Percentiles rank a stretch among this genome's conserved stretches.
phyloP scores from a whole-genome alignment of 1,140 invertebrate species.

The Formica exsecta region DNA sequence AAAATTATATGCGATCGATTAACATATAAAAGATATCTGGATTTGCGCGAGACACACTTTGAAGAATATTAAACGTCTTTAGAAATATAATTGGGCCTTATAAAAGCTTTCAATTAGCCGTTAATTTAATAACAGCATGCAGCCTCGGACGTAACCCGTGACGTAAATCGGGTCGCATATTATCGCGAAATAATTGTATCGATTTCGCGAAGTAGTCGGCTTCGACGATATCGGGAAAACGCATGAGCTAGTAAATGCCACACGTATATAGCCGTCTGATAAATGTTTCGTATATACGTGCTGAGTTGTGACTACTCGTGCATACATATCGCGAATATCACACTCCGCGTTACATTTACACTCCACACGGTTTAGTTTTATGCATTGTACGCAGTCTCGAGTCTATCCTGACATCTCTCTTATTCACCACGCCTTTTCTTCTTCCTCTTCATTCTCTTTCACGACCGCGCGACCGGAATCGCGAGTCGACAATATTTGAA shows the following conservation, averaged over 20 bases:
- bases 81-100: neutral
- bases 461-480: neutral
- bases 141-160: neutral
- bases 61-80: neutral
- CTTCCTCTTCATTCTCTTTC: slow-evolving; percentile 24
- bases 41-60: neutral
- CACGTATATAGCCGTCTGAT: slow-evolving; percentile 29
- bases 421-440: slow-evolving; percentile 12
- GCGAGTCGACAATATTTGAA: slow-evolving; percentile 42
- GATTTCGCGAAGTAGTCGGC: slow-evolving; percentile 20
- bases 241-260: slow-evolving; percentile 36
- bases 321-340: slow-evolving; percentile 59
- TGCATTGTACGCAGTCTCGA: slow-evolving; percentile 49
- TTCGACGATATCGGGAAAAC: slow-evolving; percentile 25
- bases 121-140: neutral
- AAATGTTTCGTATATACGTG: slow-evolving; percentile 47
- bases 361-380: slow-evolving; percentile 44
- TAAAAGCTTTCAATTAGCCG: neutral
- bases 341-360: neutral
- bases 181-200: slow-evolving; percentile 55
- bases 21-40: neutral
- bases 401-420: neutral
- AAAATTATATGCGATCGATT: slow-evolving; percentile 21
- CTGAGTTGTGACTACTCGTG: slow-evolving; percentile 45
- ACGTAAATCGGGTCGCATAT: slow-evolving; percentile 40